Percentiles rank a stretch among this genome's conserved stretches.
phyloP scores from a whole-genome alignment of 2,797 vertebrate genomes.

The Pelobates cultripes region DNA sequence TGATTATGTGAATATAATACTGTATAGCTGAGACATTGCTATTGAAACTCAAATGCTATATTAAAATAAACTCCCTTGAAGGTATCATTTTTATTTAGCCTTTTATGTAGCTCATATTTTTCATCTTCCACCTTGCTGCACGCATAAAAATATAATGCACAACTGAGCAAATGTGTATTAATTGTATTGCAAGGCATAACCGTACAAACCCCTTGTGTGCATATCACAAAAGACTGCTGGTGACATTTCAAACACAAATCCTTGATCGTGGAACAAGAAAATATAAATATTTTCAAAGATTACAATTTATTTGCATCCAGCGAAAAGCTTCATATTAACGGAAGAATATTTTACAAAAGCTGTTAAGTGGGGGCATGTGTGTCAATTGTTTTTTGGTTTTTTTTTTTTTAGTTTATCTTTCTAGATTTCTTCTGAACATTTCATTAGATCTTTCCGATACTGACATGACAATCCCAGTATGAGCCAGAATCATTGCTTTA shows the following conservation, averaged over 20 bases:
- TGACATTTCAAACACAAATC: neutral
- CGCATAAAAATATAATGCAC: constrained; percentile 10
- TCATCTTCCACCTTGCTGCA: constrained; percentile 12
- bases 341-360: too few relatives aligned
- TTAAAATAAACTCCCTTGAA: constrained; percentile 6
- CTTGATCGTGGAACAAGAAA: neutral
- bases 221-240: neutral
- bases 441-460: too few relatives aligned
- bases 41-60: neutral
- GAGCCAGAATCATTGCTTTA: too few relatives aligned
- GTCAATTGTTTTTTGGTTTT: too few relatives aligned
- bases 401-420: too few relatives aligned
- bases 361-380: too few relatives aligned
- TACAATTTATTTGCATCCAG: neutral
- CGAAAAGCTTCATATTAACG: neutral
- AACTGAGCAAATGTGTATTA: neutral
- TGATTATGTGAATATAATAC: neutral
- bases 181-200: constrained; percentile 7
- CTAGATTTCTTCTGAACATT: too few relatives aligned
- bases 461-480: too few relatives aligned
- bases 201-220: neutral
- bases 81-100: neutral
- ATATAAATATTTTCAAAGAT: neutral
- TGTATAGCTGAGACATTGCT: neutral
- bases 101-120: constrained; percentile 23